phyloP scores from a whole-genome alignment of 2,797 vertebrate genomes.

The Argyrosomus regius region DNA sequence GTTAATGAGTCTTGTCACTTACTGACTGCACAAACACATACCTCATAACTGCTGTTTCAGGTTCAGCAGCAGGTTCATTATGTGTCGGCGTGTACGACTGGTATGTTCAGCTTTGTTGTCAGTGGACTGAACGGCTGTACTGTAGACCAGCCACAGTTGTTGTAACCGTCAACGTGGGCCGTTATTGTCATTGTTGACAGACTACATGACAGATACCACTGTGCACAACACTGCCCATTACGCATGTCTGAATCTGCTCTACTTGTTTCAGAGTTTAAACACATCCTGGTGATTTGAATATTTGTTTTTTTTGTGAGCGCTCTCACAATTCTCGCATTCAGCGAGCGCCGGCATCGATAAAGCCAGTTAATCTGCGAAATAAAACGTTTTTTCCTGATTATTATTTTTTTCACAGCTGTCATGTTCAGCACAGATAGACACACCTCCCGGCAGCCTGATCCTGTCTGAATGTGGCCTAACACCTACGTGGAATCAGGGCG shows the following conservation, averaged over 20 bases:
- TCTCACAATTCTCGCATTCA: no score
- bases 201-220: background rate
- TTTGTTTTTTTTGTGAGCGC: background rate
- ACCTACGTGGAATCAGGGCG: no score
- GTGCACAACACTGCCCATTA: background rate
- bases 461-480: no score
- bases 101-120: constrained; percentile 36
- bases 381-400: no score
- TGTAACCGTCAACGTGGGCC: background rate
- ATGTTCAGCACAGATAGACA: no score
- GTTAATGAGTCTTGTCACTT: constrained; percentile 62
- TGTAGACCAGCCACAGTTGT: constrained; percentile 16
- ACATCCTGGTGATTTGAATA: background rate
- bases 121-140: constrained; percentile 23
- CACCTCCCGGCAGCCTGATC: no score
- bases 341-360: no score
- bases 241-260: background rate
- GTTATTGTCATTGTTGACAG: constrained; percentile 32
- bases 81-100: constrained; percentile 18
- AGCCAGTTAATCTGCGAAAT: no score
- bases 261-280: constrained; percentile 7
- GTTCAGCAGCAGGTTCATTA: constrained; percentile 42
- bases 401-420: no score
- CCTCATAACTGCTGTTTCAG: constrained; percentile 29
- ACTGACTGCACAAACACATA: constrained; percentile 40